Conservation (phyloP, 92 coral and sea anemone genomes). For the Virgularia gustaviana region DNA sequence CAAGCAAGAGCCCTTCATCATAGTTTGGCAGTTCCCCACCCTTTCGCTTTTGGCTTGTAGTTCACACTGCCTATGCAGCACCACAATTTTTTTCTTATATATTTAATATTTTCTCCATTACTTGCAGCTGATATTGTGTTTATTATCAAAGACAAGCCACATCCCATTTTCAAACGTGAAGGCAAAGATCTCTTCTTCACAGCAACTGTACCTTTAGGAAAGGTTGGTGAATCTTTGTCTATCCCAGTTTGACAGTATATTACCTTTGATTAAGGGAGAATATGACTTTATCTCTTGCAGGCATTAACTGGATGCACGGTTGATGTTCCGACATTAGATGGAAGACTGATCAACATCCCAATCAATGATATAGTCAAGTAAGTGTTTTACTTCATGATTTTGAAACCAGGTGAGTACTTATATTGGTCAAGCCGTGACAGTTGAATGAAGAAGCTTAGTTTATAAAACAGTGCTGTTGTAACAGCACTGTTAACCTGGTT, state of each 20-base stretch:
- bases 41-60: too few relatives aligned
- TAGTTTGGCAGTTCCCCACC: not conserved
- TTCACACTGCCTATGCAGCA: too few relatives aligned
- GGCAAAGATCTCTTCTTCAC: constrained; percentile 83
- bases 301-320: constrained; percentile 94
- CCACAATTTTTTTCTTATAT: not conserved
- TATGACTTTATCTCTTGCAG: constrained; percentile 25
- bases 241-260: not conserved
- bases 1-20: not conserved
- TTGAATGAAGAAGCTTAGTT: too few relatives aligned
- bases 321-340: constrained; percentile 96
- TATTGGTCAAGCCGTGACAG: too few relatives aligned
- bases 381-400: constrained; percentile 25
- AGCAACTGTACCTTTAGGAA: constrained; percentile 96
- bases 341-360: constrained; percentile 94
- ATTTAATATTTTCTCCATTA: constrained; percentile 1
- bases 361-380: constrained; percentile 96
- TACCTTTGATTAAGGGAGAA: not conserved
- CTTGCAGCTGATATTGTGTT: constrained; percentile 95
- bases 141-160: constrained; percentile 96
- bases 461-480: too few relatives aligned
- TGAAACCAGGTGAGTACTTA: too few relatives aligned
- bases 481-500: too few relatives aligned
- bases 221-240: constrained; percentile 53
- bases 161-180: constrained; percentile 91